Evolutionary conservation across 2,113 vertebrate species (phyloP), one percentile per base, ranked within the genome.

Genomic region (Paratilapia polleni): DNA sequence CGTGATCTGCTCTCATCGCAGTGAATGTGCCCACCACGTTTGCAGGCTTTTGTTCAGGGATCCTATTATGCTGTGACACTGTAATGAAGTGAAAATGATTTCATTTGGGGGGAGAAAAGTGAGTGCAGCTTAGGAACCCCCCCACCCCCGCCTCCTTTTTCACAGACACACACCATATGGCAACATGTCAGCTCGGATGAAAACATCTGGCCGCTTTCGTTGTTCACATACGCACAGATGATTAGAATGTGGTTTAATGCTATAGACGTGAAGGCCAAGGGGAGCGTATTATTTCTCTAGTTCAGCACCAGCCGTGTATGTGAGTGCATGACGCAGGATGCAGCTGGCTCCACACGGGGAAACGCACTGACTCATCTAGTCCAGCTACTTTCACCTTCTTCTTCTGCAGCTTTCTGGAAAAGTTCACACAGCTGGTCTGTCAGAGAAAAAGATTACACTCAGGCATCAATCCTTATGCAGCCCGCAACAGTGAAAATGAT

Each of bases 71-170:
- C 63, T 12, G 61, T 87, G 90, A 87, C 90, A 85, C 76, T 81
- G 70, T 91, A 90, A 92, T 91, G 84, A 92, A 93, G 91, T 86
- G 88, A 89, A 84, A 88, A 91, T 81, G 15, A 92, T 91, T 91
- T 93, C 22, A 92, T 92, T 87, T 86, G 79, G 36, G 83, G n/a
- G 20, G 81, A 6, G 24, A 1, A 60, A 57, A 20, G 76, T 77
- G 43, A 15, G 38, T 49, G 47, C 15, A 75, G 77, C 80, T 64
- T 17, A 79, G 76, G 79, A 57, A 3, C 54, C 20, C 57, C 58
- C 24, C 1, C 2, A 22, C 34, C n/a, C 0, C 43, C 38, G 12
- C 19, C 38, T 6, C 38, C 8, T 1, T 63, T 82, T 38, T 26
- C 49, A 43, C 82, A 77, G 70, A 22, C 26, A 22, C 26, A 24